A percentile compares a stretch with the other conserved stretches of the same genome.
Conservation (phyloP, 2,888 invertebrate genomes). For the Boloria selene region DNA sequence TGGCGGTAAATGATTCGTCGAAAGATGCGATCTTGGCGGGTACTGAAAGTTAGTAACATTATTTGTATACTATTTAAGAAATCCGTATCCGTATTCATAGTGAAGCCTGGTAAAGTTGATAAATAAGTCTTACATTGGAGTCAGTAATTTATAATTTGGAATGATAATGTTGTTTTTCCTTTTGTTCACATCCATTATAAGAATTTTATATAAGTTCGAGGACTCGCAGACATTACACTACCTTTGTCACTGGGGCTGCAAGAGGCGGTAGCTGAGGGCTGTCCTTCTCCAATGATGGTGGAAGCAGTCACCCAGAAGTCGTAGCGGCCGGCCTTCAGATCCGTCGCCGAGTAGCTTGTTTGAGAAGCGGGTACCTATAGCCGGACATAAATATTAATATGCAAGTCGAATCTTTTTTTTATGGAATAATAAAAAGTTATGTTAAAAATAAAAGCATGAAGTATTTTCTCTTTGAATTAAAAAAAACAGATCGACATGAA, state of each 20-base stretch:
- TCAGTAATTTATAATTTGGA: no score
- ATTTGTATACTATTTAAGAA: constrained; percentile 13
- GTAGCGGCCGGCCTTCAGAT: constrained; percentile 91
- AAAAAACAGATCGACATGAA: no score
- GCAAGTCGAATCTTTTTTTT: neutral
- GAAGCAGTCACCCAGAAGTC: constrained; percentile 98
- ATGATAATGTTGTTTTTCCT: no score
- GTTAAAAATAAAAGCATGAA: neutral
- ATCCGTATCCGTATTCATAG: neutral
- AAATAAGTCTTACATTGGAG: no score
- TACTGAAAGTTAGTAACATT: constrained; percentile 77
- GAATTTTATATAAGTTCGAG: no score
- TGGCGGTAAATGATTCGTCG: constrained; percentile 95
- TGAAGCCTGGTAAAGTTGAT: no score
- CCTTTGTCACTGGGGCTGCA: constrained; percentile 92
- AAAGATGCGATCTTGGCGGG: constrained; percentile 97
- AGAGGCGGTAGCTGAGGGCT: constrained; percentile 92
- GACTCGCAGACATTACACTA: constrained; percentile 50
- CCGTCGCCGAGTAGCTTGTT: constrained; percentile 93
- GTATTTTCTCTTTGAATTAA: neutral
- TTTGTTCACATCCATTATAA: no score
- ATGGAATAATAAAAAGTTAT: neutral
- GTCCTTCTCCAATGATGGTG: constrained; percentile 96
- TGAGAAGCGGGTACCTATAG: constrained; percentile 87
- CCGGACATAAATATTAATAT: no score